Evolutionary conservation across 2,888 invertebrate genomes (phyloP).

Genomic region (Byasa hedistus): DNA sequence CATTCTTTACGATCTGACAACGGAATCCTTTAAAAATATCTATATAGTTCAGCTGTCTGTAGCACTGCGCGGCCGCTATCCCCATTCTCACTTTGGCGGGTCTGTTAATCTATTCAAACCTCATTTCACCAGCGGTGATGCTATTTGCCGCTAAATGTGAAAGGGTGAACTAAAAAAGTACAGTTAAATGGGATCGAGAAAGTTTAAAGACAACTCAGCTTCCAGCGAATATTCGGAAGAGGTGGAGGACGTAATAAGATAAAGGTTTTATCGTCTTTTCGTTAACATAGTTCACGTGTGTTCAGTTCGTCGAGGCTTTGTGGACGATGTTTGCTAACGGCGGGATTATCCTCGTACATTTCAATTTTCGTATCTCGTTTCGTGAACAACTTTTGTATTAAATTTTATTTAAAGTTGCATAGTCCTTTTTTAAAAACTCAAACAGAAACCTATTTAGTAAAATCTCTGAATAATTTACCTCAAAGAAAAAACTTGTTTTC

Average conservation of each 20-base stretch:
- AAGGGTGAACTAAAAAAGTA: conserved; percentile 29
- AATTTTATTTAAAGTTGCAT: not conserved
- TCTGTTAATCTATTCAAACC: conserved; percentile 4
- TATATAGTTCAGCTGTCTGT: conserved; percentile 55
- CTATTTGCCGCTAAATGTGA: conserved; percentile 26
- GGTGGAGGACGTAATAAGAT: conserved; percentile 67
- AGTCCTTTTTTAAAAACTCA: too few species aligned
- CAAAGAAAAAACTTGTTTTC: too few species aligned
- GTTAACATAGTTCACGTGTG: conserved; percentile 70
- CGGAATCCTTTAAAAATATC: conserved; percentile 65
- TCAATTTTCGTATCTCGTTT: conserved; percentile 29
- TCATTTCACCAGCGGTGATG: conserved; percentile 4
- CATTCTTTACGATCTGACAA: conserved; percentile 78
- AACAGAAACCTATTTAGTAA: too few species aligned
- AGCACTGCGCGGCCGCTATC: conserved; percentile 31
- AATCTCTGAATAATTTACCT: too few species aligned
- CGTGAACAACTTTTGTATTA: not conserved
- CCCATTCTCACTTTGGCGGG: not conserved
- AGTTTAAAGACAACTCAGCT: conserved; percentile 25
- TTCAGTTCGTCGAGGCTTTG: conserved; percentile 55
- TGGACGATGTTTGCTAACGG: conserved; percentile 66
- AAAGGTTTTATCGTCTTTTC: conserved; percentile 76
- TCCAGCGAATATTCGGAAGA: conserved; percentile 42
- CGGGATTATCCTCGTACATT: conserved; percentile 68
- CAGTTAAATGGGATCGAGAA: conserved; percentile 34